Base-by-base conservation (phyloP, 2,797 vertebrate genomes). In the Remorina albescens region DNA sequence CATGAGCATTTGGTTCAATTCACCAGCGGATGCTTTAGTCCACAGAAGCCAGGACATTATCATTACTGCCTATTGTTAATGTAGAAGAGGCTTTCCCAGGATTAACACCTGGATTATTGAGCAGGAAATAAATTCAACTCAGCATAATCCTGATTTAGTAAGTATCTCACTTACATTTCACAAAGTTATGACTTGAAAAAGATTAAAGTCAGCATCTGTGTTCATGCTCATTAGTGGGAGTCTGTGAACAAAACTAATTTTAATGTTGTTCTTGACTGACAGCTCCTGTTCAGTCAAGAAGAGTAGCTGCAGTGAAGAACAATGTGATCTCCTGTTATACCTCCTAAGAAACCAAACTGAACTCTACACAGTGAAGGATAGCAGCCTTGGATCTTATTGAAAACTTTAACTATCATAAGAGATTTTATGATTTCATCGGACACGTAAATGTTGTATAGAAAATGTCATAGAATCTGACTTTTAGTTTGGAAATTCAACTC, bases 71-170 rank as follows among this genome's bases (percentile, higher is more conserved):
- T 53, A 12, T 15, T 69, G 21, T 46, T 67, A 47, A 54, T 12
- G 49, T 8, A 21, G 13, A 69, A 57, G 34, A 42, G 56, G 41
- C 11, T 72, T 47, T 54, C 3, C n/a, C 6, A 32, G 77, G 55
- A 76, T 71, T 53, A 74, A 21, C 36, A 54, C 37, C n/a, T 18
- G 4, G 19, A 63, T 47, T 51, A 76, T 62, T 71, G 67, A 71
- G 42, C 53, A 34, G 2, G 8, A 21, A 16, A 18, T 32, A 30
- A 19, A 54, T 21, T 34, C 12, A 32, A 53, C 37, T 23, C 0
- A 4, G 2, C 37, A 2, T 54, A 67, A 67, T 54, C 32, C 53
- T 64, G 61, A 25, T 2, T 25, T 19, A 46, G 13, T n/a, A 67
- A 21, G 36, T 53, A 26, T 26, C 47, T 67, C 49, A 28, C n/a